These are phyloP conservation scores for Corythornis cristatus DNA, from an alignment of 2,113 vertebrate genomes.

Conservation along the genomic window DNA sequence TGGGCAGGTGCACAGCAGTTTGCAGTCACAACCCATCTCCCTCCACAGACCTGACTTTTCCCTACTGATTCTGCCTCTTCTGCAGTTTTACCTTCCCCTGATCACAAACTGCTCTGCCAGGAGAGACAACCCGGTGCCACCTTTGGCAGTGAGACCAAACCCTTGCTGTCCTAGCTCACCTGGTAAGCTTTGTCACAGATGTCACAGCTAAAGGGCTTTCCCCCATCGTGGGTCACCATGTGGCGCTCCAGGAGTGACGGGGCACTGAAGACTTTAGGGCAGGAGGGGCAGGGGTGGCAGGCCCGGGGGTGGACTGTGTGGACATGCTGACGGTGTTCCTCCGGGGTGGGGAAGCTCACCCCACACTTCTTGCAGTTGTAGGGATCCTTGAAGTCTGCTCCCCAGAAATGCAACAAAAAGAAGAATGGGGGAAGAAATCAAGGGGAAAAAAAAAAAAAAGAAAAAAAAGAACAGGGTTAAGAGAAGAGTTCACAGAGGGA, in stretches of 20 bases:
- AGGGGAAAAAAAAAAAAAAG: not conserved
- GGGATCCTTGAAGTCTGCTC: slow-evolving; percentile 82
- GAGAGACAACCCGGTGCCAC: not conserved
- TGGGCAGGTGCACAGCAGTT: not conserved
- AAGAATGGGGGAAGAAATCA: not conserved
- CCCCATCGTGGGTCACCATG: slow-evolving; percentile 76
- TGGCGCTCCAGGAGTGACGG: slow-evolving; percentile 83
- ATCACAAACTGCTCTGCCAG: not conserved
- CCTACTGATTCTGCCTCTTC: not conserved
- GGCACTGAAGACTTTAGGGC: slow-evolving; percentile 83
- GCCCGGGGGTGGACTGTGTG: slow-evolving; percentile 84
- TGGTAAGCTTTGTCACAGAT: slow-evolving; percentile 91
- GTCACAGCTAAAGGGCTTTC: slow-evolving; percentile 89
- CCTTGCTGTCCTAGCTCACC: slow-evolving; percentile 33
- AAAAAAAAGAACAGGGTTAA: not conserved
- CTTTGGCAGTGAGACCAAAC: not conserved
- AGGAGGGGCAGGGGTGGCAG: slow-evolving; percentile 85
- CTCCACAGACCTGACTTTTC: not conserved
- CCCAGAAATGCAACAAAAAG: not conserved
- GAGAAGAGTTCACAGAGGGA: not conserved
- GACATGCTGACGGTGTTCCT: slow-evolving; percentile 85
- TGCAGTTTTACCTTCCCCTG: not conserved
- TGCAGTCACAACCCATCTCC: not conserved
- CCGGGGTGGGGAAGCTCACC: slow-evolving; percentile 86
- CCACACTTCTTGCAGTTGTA: slow-evolving; percentile 90